Base-by-base conservation (phyloP, 2,113 vertebrate genomes). In the Lampris incognitus region DNA sequence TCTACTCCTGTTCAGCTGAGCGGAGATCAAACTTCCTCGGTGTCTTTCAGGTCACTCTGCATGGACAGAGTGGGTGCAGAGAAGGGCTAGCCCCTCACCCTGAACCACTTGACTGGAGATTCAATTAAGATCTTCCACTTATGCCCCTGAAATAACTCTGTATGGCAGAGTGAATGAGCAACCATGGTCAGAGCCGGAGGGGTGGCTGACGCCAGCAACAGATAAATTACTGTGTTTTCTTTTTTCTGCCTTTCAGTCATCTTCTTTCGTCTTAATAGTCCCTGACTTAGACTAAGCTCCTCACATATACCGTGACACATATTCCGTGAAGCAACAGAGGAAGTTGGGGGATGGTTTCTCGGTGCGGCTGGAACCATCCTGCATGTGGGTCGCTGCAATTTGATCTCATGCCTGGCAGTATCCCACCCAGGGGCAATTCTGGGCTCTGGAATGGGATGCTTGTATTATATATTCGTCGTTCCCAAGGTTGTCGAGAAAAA, bases 81-180 rank as follows among this genome's bases (percentile, higher is more conserved):
- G 24, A 60, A 63, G 64, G 37, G 24, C 9, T 56, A 10, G 5
- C 63, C 58, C 62, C 5, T 24, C 50, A 40, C 48, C 42, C 66
- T 7, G 39, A 73, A 72, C 7, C 8, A 83, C 81, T 88, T 73
- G 85, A 86, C 75, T 69, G 55, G 64, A 81, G 79, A 87, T 82
- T 84, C 77, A 90, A 82, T 90, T 85, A 86, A 85, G 38, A 58
- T 67, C 58, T 73, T 75, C 81, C 56, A 69, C 81, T 55, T 74
- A 60, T 59, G 39, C 2, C 68, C 76, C 48, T 74, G 44, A 55
- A 64, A 61, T 68, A 42, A 77, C 54, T 74, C 69, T 76, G 66
- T 79, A 55, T 55, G 79, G 63, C 70, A 68, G 62, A 72, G 54
- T 72, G 72, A 71, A 60, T 49, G 66, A 83, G 74, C 69, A 85